phyloP scores from a whole-genome alignment of 1,140 invertebrate genomes.

The Eumeta japonica region DNA sequence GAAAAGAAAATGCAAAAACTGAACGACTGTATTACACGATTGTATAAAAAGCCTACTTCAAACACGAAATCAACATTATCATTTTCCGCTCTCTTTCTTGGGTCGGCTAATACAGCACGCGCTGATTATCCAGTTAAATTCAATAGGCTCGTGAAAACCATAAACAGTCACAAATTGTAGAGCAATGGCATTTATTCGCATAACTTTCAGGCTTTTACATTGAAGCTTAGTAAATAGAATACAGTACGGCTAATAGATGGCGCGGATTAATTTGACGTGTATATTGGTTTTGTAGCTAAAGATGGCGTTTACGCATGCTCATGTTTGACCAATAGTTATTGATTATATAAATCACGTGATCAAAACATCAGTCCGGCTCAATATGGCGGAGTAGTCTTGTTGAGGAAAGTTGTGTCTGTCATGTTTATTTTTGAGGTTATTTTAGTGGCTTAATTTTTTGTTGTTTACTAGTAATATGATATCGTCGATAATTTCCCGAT shows the following conservation, averaged over 20 bases:
- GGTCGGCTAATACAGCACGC: too few species aligned
- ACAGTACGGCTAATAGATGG: too few species aligned
- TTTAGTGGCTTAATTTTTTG: constrained; percentile 38
- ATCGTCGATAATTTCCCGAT: constrained; percentile 70
- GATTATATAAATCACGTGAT: constrained; percentile 52
- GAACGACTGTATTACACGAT: constrained; percentile 14
- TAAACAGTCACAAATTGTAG: too few species aligned
- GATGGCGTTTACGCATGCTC: constrained; percentile 2
- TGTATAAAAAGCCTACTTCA: too few species aligned
- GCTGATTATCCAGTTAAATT: too few species aligned
- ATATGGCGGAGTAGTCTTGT: constrained; percentile 42
- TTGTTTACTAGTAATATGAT: constrained; percentile 63
- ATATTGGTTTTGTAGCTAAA: constrained; percentile 17
- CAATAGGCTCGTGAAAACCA: too few species aligned
- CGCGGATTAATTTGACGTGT: constrained; percentile 11
- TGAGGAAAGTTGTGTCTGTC: constrained; percentile 47
- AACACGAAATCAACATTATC: too few species aligned
- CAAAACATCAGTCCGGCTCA: constrained; percentile 49
- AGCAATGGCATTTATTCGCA: too few species aligned
- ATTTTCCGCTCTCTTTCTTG: too few species aligned
- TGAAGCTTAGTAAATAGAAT: too few species aligned
- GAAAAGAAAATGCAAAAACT: constrained; percentile 32
- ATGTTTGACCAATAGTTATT: too few species aligned
- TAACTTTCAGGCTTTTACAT: too few species aligned
- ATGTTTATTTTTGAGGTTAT: constrained; percentile 47